Evolutionary conservation across 2,888 invertebrate genomes (phyloP).

Genomic region (Noctua janthina): DNA sequence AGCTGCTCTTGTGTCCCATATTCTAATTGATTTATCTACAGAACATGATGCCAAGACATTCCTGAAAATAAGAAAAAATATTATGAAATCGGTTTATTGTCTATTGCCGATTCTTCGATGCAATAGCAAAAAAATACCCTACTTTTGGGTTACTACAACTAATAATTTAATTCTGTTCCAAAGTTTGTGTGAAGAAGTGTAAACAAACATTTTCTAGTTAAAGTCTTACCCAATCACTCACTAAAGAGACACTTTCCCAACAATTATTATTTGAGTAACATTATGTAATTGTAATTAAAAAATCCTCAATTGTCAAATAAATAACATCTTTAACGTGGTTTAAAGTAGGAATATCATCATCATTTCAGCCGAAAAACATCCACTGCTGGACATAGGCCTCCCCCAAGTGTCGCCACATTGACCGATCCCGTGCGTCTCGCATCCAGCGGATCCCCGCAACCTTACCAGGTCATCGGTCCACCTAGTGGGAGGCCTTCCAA

Average conservation of each 20-base stretch:
- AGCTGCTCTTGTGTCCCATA: constrained; percentile 98
- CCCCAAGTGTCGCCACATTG: no score
- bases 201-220: not conserved
- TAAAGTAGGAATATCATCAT: no score
- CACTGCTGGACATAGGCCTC: no score
- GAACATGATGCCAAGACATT: constrained; percentile 97
- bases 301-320: not conserved
- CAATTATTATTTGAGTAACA: not conserved
- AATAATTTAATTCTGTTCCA: not conserved
- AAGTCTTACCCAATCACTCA: not conserved
- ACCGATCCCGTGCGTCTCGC: no score
- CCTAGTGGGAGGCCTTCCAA: no score
- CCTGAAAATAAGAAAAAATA: constrained; percentile 71
- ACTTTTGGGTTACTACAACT: not conserved
- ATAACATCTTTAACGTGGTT: not conserved
- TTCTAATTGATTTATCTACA: constrained; percentile 96
- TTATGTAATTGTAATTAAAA: not conserved
- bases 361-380: no score
- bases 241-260: not conserved
- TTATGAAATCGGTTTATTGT: not conserved
- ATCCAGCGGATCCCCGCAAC: no score
- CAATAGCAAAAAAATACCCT: not conserved
- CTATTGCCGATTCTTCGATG: not conserved
- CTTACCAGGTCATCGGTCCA: no score
- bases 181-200: not conserved